Evolutionary conservation across 2,797 vertebrate species (phyloP).

Genomic region (Gallinago nigripennis): DNA sequence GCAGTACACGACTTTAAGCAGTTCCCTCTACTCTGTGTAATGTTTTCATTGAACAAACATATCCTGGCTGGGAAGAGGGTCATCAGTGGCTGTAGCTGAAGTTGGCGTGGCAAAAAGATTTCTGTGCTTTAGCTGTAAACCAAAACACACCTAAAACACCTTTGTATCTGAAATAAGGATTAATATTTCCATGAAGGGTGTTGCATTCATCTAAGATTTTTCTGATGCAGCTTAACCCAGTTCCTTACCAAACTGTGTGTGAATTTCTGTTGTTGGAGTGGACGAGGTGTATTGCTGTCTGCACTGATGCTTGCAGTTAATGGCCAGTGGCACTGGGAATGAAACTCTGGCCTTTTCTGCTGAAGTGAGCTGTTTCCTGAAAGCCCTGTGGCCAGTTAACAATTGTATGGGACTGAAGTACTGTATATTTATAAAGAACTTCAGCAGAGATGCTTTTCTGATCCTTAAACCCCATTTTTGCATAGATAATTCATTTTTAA

Average conservation of each 20-base stretch:
- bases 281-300: neutral
- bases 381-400: neutral
- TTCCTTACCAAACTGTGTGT: neutral
- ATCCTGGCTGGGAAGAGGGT: neutral
- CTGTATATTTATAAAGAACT: conserved; percentile 7
- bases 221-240: neutral
- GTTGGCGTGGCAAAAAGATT: neutral
- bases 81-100: neutral
- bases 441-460: neutral
- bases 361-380: neutral
- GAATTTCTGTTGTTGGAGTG: neutral
- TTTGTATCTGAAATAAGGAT: neutral
- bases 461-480: conserved; percentile 8
- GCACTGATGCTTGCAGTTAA: neutral
- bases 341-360: neutral
- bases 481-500: neutral
- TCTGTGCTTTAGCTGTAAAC: conserved; percentile 17
- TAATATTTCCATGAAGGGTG: neutral
- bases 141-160: neutral
- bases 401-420: neutral
- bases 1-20: conserved; percentile 71
- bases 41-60: neutral
- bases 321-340: neutral
- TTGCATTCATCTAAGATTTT: neutral
- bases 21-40: neutral